Percentiles rank a stretch among this genome's conserved stretches.
phyloP scores from a whole-genome alignment of 2,113 vertebrate genomes.

The Vimba vimba region DNA sequence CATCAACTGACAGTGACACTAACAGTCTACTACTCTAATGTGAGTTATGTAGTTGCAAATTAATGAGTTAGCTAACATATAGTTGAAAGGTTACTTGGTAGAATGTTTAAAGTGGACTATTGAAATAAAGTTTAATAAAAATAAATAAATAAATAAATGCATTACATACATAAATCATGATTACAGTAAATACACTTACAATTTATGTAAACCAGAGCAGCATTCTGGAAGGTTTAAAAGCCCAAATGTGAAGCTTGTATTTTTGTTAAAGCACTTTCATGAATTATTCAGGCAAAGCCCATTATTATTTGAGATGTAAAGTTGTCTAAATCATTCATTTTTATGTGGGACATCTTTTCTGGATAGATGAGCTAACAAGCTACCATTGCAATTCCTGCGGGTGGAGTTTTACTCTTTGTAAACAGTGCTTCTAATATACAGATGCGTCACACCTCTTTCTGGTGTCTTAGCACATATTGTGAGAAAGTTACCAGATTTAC shows the following conservation, averaged over 20 bases:
- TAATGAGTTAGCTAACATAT: too few species aligned
- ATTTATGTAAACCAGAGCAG: not conserved
- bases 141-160: too few species aligned
- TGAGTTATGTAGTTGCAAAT: too few species aligned
- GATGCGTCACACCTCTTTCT: not conserved
- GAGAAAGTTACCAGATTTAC: not conserved
- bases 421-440: not conserved
- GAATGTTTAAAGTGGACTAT: too few species aligned
- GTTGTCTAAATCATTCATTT: not conserved
- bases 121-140: too few species aligned
- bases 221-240: slow-evolving; percentile 5
- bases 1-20: too few species aligned
- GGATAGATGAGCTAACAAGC: not conserved
- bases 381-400: not conserved
- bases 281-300: not conserved
- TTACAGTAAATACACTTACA: not conserved
- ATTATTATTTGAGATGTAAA: not conserved
- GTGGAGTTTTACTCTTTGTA: not conserved
- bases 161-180: too few species aligned
- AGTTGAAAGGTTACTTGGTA: too few species aligned
- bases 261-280: slow-evolving; percentile 13
- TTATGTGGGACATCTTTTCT: not conserved
- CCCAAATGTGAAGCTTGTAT: not conserved
- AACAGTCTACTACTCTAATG: too few species aligned
- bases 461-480: not conserved